These are phyloP conservation scores for Denticeps clupeoides DNA, from an alignment of 2,797 vertebrate species.

Conservation along the genomic window DNA sequence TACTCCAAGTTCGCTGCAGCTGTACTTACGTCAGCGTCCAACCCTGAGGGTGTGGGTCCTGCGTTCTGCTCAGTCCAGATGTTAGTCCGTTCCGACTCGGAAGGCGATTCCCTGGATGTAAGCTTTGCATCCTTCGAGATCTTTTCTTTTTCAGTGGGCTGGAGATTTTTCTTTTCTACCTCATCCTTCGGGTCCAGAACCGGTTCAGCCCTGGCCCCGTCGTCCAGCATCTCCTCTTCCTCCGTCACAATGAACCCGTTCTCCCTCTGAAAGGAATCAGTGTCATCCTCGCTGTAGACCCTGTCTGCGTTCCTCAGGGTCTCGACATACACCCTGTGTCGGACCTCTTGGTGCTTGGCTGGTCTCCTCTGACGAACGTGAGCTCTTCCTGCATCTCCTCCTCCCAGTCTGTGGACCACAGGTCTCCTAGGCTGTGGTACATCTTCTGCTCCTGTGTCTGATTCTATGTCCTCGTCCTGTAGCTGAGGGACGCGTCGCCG, in stretches of 20 bases:
- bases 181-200: not conserved
- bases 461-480: not conserved
- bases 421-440: too few relatives aligned
- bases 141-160: not conserved
- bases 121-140: not conserved
- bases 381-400: conserved; percentile 2
- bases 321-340: conserved; percentile 26
- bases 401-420: too few relatives aligned
- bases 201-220: not conserved
- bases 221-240: not conserved
- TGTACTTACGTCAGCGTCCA: too few relatives aligned
- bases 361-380: conserved; percentile 19
- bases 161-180: not conserved
- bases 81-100: too few relatives aligned
- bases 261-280: conserved; percentile 10
- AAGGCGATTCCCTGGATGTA: too few relatives aligned
- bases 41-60: too few relatives aligned
- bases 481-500: not conserved
- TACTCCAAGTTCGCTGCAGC: too few relatives aligned
- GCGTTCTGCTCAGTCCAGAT: too few relatives aligned
- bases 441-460: not conserved
- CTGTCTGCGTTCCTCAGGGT: conserved; percentile 29
- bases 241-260: not conserved
- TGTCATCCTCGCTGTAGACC: conserved; percentile 33
- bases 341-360: not conserved